Percentiles rank a stretch among this genome's conserved stretches.
Conservation (phyloP, 2,888 invertebrate species). For the Antitype chi region DNA sequence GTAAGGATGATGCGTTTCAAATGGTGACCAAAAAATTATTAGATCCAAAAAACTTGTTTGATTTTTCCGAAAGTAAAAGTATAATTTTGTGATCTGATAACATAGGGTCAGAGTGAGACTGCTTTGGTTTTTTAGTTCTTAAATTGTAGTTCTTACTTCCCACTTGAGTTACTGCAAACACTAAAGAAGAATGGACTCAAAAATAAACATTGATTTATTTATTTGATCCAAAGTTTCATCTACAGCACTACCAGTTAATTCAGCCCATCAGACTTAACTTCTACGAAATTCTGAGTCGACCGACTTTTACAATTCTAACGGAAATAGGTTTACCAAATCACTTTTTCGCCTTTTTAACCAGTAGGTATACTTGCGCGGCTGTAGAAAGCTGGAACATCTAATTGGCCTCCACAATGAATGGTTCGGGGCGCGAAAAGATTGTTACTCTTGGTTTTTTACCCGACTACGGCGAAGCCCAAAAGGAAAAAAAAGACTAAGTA, state of each 20-base stretch:
- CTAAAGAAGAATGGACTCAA: conserved; percentile 10
- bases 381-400: too few species aligned
- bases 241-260: not conserved
- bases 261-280: not conserved
- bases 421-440: not conserved
- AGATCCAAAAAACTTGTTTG: not conserved
- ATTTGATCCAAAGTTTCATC: conserved; percentile 14
- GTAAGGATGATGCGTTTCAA: too few species aligned
- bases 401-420: too few species aligned
- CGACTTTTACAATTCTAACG: not conserved
- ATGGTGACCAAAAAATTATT: not conserved
- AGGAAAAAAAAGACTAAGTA: not conserved
- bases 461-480: not conserved
- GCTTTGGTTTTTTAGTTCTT: conserved; percentile 6
- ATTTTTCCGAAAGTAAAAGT: conserved; percentile 8
- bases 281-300: not conserved
- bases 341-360: not conserved
- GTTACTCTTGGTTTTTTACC: not conserved
- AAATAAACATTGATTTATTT: conserved; percentile 23
- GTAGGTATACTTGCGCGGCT: not conserved
- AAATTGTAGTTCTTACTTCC: not conserved
- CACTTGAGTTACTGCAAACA: conserved; percentile 10
- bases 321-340: not conserved
- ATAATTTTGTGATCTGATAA: conserved; percentile 6
- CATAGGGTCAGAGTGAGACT: not conserved